Base-by-base conservation (phyloP, 2,888 invertebrate species). In the Rhaphigaster nebulosa region DNA sequence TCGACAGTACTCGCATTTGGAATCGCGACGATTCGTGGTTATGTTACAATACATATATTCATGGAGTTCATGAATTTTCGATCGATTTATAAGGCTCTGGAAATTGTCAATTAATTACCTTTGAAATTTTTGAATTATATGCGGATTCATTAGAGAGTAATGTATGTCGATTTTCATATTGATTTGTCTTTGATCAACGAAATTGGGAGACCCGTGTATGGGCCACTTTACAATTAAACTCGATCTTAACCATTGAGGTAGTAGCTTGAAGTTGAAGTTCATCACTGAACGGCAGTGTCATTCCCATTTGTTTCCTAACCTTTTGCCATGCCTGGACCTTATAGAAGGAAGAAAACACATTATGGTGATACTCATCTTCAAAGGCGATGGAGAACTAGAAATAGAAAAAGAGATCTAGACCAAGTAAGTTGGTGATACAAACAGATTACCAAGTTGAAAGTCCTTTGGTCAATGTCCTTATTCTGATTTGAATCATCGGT, bases 311-410 rank as follows among this genome's bases (percentile, higher is more conserved):
- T 15, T 70, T 70, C 56, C 56, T 70, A 41, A 60, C 91, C 23
- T 84, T 41, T 50, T 45, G 15, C 89, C 87, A 93, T 93, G 93
- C 92, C 93, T 87, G 93, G 93, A 38, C 93, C 96, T 93, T 96
- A 96, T 93, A 96, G 95, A 94, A 95, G 97, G 90, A 97, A 96
- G 93, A 97, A 97, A 94, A 96, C 96, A 93, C 97, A 97, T 93
- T 94, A 94, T 92, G 97, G 97, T 91, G 97, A 97, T 94, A 97
- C 97, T 91, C 97, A 97, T 94, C 94, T 97, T 92, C 96, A 96
- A 93, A 96, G 95, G 93, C 95, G 96, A 90, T 97, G 97, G 96
- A 95, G 96, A 93, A 96, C 97, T 26, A 96, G 96, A 93, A 96
- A 96, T 93, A 95, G 97, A 92, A 96, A 95, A 91, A 96, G 96